phyloP scores from a whole-genome alignment of 2,113 vertebrate genomes.

The Chlorodrepanis virens region DNA sequence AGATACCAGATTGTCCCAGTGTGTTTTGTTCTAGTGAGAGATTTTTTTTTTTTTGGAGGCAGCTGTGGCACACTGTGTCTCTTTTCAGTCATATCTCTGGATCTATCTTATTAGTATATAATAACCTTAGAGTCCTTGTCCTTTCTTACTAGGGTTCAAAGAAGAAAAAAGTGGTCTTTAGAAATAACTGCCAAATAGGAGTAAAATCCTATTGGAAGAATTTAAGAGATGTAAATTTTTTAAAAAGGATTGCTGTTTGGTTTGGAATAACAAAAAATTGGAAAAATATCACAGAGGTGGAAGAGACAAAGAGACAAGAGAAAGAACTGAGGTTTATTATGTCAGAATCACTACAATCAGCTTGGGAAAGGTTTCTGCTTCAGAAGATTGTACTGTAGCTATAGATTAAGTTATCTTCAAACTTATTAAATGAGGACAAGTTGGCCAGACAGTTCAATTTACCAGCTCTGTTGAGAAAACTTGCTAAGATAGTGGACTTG shows the following conservation, averaged over 20 bases:
- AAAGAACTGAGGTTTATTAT: not conserved
- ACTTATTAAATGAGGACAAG: not conserved
- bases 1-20: slow-evolving; percentile 55
- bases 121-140: slow-evolving; percentile 24
- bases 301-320: not conserved
- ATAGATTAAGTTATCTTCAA: not conserved
- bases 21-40: slow-evolving; percentile 45
- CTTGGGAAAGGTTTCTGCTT: not conserved
- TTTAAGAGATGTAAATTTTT: not conserved
- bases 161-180: not conserved
- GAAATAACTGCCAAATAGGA: not conserved
- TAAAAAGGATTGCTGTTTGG: not conserved
- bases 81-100: slow-evolving; percentile 28
- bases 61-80: slow-evolving; percentile 13
- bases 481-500: not conserved
- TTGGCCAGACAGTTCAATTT: not conserved
- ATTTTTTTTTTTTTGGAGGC: not conserved
- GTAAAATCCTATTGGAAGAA: not conserved
- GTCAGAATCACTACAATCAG: not conserved
- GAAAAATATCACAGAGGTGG: not conserved
- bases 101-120: slow-evolving; percentile 22
- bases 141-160: slow-evolving; percentile 16
- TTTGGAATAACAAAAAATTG: not conserved
- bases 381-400: not conserved
- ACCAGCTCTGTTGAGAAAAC: not conserved